Evolutionary conservation across 2,888 invertebrate genomes (phyloP).

Genomic region (Orthosia gracilis): DNA sequence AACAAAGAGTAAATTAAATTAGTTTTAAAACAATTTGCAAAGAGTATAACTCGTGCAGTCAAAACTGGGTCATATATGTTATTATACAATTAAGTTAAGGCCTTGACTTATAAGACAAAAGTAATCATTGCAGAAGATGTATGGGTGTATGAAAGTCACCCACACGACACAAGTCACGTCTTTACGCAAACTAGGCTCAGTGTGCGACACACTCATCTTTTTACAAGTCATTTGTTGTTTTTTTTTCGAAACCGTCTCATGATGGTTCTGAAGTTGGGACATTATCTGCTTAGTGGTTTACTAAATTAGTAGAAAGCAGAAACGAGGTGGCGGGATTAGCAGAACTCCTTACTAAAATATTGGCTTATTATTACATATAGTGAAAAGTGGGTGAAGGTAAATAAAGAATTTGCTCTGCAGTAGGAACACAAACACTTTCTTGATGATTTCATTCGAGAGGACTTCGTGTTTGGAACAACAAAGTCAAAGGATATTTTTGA

Average conservation of each 20-base stretch:
- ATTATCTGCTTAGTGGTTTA: too few species aligned
- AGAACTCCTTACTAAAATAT: too few species aligned
- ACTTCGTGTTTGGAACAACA: too few species aligned
- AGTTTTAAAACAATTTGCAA: slow-evolving; percentile 38
- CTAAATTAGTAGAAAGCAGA: too few species aligned
- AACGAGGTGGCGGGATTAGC: too few species aligned
- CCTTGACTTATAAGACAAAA: slow-evolving; percentile 70
- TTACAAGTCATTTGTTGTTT: too few species aligned
- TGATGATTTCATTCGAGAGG: neutral
- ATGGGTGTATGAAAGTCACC: slow-evolving; percentile 52
- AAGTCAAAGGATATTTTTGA: neutral
- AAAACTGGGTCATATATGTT: slow-evolving; percentile 64
- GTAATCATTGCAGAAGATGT: slow-evolving; percentile 66
- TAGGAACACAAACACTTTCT: neutral
- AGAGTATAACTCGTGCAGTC: slow-evolving; percentile 25
- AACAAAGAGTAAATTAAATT: slow-evolving; percentile 23
- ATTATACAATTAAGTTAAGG: slow-evolving; percentile 44
- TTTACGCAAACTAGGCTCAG: neutral
- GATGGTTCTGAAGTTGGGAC: too few species aligned
- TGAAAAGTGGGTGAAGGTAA: too few species aligned
- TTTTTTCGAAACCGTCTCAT: too few species aligned
- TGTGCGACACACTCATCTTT: neutral
- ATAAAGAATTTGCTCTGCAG: too few species aligned
- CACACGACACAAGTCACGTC: neutral
- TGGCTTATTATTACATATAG: too few species aligned